These are phyloP conservation scores for Chymomyza amoena DNA, from an alignment of 2,888 invertebrate species.

Conservation along the genomic window DNA sequence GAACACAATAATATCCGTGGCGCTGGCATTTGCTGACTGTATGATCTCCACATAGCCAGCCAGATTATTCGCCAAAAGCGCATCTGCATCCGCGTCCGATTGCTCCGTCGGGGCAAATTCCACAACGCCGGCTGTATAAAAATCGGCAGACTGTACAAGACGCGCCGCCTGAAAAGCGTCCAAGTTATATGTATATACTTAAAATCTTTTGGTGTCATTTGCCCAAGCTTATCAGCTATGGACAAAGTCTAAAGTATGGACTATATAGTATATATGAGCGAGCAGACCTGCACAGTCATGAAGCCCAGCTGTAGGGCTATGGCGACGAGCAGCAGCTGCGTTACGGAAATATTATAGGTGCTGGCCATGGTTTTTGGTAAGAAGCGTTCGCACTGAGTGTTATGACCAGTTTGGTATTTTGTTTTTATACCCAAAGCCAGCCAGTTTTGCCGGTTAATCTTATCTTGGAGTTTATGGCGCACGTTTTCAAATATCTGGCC, in stretches of 20 bases:
- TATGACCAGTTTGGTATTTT: not conserved
- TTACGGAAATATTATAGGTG: not conserved
- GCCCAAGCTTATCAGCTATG: not conserved
- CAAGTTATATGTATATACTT: not conserved
- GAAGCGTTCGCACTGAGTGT: not conserved
- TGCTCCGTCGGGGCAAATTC: constrained; percentile 79
- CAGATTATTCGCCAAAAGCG: constrained; percentile 56
- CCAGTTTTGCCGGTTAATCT: not conserved
- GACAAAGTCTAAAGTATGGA: not conserved
- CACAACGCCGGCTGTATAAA: constrained; percentile 83
- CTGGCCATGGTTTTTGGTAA: not conserved
- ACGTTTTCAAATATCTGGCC: not conserved
- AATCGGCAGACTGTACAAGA: constrained; percentile 64
- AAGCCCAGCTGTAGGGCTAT: not conserved
- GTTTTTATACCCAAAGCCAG: not conserved
- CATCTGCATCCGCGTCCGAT: no score
- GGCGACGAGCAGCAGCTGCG: not conserved
- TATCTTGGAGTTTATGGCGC: not conserved
- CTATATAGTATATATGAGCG: not conserved
- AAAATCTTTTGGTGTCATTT: not conserved
- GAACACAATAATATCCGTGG: constrained; percentile 87
- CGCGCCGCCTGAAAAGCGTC: constrained; percentile 58
- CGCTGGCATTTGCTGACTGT: constrained; percentile 68
- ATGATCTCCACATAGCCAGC: constrained; percentile 68
- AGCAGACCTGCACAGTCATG: not conserved